These are phyloP conservation scores for Acronicta psi DNA, from an alignment of 2,888 invertebrate species.

Conservation along the genomic window DNA sequence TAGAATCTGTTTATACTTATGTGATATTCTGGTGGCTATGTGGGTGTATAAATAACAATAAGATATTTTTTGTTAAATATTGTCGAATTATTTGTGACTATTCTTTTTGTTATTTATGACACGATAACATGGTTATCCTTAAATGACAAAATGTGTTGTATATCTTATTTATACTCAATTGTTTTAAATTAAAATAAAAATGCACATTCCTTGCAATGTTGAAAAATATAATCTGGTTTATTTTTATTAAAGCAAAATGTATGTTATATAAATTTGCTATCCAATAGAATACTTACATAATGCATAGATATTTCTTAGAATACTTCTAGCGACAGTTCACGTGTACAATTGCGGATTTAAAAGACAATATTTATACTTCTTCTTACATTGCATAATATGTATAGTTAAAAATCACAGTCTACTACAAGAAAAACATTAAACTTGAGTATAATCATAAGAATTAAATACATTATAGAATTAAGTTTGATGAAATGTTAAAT, in stretches of 20 bases:
- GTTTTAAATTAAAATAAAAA: conserved; percentile 59
- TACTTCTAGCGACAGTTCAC: conserved; percentile 2
- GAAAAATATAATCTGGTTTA: conserved; percentile 51
- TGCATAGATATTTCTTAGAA: conserved; percentile 5
- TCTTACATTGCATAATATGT: neutral
- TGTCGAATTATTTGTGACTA: conserved; percentile 14
- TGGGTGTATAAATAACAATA: conserved; percentile 46
- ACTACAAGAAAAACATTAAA: conserved; percentile 35
- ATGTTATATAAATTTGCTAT: conserved; percentile 37
- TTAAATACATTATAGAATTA: conserved; percentile 32
- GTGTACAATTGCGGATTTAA: no score
- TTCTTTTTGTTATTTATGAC: conserved; percentile 43
- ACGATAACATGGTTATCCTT: conserved; percentile 44
- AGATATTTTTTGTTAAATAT: conserved; percentile 41
- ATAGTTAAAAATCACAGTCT: conserved; percentile 26
- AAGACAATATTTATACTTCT: neutral
- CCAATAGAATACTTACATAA: conserved; percentile 16
- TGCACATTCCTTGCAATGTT: conserved; percentile 63
- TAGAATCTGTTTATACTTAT: conserved; percentile 62
- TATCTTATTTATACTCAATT: conserved; percentile 64
- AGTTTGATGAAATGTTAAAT: conserved; percentile 16
- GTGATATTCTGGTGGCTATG: conserved; percentile 76
- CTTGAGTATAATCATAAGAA: conserved; percentile 4
- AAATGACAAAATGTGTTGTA: conserved; percentile 52
- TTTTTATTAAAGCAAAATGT: conserved; percentile 28